Base-by-base conservation (phyloP, 2,113 vertebrate species). In the Scomber scombrus region DNA sequence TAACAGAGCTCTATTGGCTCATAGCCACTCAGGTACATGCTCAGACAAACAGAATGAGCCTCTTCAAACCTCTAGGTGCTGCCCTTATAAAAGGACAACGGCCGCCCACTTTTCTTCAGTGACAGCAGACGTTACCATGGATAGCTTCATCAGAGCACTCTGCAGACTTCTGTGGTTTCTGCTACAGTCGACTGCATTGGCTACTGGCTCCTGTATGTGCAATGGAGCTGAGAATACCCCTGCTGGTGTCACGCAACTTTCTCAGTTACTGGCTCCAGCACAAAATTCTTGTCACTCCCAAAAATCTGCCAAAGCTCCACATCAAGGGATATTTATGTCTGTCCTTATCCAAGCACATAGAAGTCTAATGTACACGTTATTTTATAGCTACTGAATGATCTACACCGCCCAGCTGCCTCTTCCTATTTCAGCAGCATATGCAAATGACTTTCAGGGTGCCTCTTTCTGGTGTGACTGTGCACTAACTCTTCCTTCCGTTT, bases 141-240 rank as follows among this genome's bases (percentile, higher is more conserved):
- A 91, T 78, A 77, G 70, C 80, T 90, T 87, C 46, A 88, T 93
- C 81, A 71, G 71, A 66, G 58, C 19, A 4, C 58, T 72, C 63
- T 49, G 70, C 75, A 73, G 78, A 80, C 61, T 16, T 62, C 52
- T 75, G 45, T 43, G 56, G 12, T 64, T 60, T 55, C 70, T 51
- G 82, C 78, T 78, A 87, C 82, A 76, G 60, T 56, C 19, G 46
- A 72, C 80, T 87, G 72, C 85, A 62, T 60, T 3, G 57, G 56
- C 79, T 60, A 26, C 80, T 47, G 52, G 82, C 82, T 77, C 81
- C 63, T 84, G 56, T 13, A 79, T 85, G 82, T 86, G 82, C 86
- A 81, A 23, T 81, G 84, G 65, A 61, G 88, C 88, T 65, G 54
- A 80, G 76, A 75, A 16, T 46, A 85, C 45, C 81, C 80, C 85